These are phyloP conservation scores for Acanthopagrus latus DNA, from an alignment of 2,797 vertebrate genomes.

Conservation along the genomic window DNA sequence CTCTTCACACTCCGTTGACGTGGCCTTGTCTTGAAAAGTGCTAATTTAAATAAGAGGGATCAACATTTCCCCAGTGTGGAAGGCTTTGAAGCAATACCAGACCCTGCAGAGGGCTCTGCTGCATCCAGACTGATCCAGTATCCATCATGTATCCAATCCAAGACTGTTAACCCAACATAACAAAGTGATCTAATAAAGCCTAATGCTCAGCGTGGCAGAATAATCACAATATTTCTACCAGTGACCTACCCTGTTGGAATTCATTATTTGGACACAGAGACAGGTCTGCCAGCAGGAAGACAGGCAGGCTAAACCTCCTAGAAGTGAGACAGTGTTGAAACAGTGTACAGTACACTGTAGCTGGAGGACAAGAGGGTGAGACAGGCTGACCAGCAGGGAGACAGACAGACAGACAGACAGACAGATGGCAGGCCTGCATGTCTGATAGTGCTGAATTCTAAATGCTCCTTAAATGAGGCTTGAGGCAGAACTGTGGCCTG, in stretches of 20 bases:
- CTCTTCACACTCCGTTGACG: too few relatives aligned
- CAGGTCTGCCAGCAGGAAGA: constrained; percentile 14
- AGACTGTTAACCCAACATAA: not conserved
- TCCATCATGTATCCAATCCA: not conserved
- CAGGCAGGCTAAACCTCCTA: too few relatives aligned
- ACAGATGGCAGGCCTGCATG: constrained; percentile 66
- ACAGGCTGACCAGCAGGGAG: not conserved
- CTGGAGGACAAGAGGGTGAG: constrained; percentile 2
- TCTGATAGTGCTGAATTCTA: constrained; percentile 62
- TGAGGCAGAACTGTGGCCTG: not conserved
- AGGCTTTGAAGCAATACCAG: too few relatives aligned
- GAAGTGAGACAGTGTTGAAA: constrained; percentile 29
- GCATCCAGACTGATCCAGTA: not conserved
- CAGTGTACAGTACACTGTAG: not conserved
- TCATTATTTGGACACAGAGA: not conserved
- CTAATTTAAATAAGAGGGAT: too few relatives aligned
- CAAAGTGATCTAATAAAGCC: not conserved
- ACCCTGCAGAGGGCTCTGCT: not conserved
- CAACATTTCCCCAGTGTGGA: too few relatives aligned
- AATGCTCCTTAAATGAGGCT: constrained; percentile 30
- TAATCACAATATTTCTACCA: not conserved
- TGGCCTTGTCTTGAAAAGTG: too few relatives aligned
- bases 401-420: constrained; percentile 33
- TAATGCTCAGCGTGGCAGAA: not conserved
- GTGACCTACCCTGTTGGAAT: not conserved